Evolutionary conservation across 2,888 invertebrate genomes (phyloP).

Genomic region (Ormyrus pomaceus): DNA sequence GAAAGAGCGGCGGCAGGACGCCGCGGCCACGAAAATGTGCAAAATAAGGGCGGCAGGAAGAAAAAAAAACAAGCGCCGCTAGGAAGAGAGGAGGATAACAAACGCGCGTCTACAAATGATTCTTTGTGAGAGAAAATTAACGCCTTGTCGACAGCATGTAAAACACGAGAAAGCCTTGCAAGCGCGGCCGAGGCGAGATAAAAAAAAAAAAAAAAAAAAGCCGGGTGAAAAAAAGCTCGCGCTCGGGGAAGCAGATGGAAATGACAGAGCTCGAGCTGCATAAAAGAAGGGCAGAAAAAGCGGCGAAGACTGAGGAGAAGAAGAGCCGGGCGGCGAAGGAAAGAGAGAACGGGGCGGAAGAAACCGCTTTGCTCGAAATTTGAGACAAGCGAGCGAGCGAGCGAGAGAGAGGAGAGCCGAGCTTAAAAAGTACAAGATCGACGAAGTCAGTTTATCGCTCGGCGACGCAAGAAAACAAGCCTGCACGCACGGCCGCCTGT

Average conservation of each 20-base stretch:
- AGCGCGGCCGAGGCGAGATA: constrained; percentile 18
- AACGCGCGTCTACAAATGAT: constrained; percentile 45
- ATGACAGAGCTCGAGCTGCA: constrained; percentile 30
- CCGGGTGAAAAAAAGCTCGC: background rate
- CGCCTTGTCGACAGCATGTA: constrained; percentile 47
- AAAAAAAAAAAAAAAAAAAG: constrained; percentile 22
- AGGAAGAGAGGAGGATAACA: constrained; percentile 10
- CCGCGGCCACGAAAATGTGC: background rate
- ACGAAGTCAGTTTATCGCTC: constrained; percentile 43
- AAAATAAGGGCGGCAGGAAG: background rate
- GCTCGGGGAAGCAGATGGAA: constrained; percentile 24
- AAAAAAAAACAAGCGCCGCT: constrained; percentile 1
- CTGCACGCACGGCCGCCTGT: no score
- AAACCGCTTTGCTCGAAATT: constrained; percentile 35
- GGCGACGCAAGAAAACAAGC: background rate
- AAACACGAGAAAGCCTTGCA: constrained; percentile 32
- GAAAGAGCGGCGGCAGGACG: background rate
- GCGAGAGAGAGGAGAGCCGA: constrained; percentile 17
- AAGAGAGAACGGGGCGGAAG: constrained; percentile 5
- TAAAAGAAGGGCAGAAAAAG: constrained; percentile 9
- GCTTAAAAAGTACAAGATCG: constrained; percentile 43
- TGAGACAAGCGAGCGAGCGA: background rate
- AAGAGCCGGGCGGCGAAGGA: constrained; percentile 2
- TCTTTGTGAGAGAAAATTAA: constrained; percentile 49
- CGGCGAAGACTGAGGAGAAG: background rate